phyloP scores from a whole-genome alignment of 2,113 vertebrate genomes.

The Candoia aspera region DNA sequence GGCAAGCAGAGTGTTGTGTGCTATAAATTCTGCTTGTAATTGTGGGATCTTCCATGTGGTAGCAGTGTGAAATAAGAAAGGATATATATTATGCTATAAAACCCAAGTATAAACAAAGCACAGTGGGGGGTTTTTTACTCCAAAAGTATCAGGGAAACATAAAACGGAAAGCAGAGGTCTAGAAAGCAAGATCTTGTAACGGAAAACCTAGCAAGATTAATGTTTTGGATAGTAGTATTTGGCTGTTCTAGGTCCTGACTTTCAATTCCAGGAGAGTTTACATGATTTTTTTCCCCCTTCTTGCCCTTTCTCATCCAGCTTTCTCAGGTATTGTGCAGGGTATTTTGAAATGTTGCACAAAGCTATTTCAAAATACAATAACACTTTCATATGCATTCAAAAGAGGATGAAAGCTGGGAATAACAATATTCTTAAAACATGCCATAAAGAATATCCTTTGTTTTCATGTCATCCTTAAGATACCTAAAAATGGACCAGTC shows the following conservation, averaged over 20 bases:
- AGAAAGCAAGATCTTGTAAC: conserved; percentile 8
- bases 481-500: neutral
- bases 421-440: neutral
- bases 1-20: conserved; percentile 44
- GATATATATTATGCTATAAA: conserved; percentile 38
- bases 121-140: neutral
- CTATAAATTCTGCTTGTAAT: conserved; percentile 55
- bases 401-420: conserved; percentile 25
- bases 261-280: neutral
- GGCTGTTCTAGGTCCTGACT: neutral
- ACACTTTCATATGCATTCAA: neutral
- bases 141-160: neutral
- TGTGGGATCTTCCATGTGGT: conserved; percentile 42
- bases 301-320: neutral
- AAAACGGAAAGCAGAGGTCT: conserved; percentile 18
- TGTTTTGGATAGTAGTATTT: neutral
- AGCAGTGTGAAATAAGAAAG: conserved; percentile 48
- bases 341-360: neutral
- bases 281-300: neutral
- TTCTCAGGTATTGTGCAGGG: neutral
- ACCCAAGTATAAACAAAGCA: conserved; percentile 28
- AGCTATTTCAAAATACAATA: neutral
- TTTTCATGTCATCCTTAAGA: neutral
- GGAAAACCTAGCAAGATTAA: neutral
- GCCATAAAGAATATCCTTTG: neutral